These are phyloP conservation scores for Cyclargus thomasi DNA, from an alignment of 1,140 invertebrate species.

Conservation along the genomic window DNA sequence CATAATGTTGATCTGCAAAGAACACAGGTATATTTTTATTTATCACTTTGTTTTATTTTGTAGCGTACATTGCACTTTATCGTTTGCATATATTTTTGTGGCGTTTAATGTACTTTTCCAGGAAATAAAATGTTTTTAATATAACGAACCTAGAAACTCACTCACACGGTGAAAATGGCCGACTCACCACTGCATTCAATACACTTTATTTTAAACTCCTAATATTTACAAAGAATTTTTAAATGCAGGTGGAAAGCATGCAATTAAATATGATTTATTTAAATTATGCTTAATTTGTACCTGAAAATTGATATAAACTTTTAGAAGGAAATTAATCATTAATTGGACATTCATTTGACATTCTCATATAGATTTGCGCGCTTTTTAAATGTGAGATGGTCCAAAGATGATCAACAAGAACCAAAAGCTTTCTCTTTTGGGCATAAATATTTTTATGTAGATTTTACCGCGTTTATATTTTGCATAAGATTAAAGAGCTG, in stretches of 20 bases:
- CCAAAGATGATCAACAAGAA: no score
- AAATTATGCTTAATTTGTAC: background rate
- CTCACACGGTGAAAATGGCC: conserved; percentile 74
- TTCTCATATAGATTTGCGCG: background rate
- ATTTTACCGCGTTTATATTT: no score
- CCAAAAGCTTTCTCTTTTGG: no score
- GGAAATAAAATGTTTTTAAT: conserved; percentile 46
- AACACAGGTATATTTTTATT: conserved; percentile 63
- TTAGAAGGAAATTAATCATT: background rate
- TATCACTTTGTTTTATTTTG: conserved; percentile 56
- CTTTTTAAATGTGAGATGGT: background rate
- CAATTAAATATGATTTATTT: background rate
- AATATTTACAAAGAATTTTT: background rate
- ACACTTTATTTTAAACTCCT: conserved; percentile 45
- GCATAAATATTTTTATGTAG: no score
- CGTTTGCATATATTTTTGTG: conserved; percentile 64
- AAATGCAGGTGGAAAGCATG: background rate
- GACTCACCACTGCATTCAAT: conserved; percentile 72
- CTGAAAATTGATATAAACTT: conserved; percentile 19
- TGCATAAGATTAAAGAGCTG: no score
- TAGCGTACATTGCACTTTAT: conserved; percentile 41
- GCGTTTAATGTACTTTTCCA: conserved; percentile 45
- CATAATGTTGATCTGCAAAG: conserved; percentile 70
- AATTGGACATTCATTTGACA: conserved; percentile 1
- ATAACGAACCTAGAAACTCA: conserved; percentile 68